phyloP scores from a whole-genome alignment of 2,888 invertebrate genomes.

The Tigriopus californicus region DNA sequence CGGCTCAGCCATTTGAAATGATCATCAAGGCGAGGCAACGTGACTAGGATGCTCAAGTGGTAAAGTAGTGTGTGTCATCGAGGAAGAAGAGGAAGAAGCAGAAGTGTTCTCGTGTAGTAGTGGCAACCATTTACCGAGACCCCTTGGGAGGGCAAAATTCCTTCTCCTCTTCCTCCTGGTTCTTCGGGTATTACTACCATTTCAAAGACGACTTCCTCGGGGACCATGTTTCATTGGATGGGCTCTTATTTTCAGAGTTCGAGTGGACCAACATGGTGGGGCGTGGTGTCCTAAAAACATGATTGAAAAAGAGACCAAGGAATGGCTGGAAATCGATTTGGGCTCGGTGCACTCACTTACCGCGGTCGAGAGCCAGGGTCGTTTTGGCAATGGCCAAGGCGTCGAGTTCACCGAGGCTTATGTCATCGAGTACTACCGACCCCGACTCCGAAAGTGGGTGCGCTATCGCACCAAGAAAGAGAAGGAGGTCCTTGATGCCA shows the following conservation, averaged over 20 bases:
- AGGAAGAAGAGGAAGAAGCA: too few relatives aligned
- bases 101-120: too few relatives aligned
- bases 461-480: slow-evolving; percentile 52
- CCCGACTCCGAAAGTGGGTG: slow-evolving; percentile 57
- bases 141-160: too few relatives aligned
- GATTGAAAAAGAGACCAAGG: slow-evolving; percentile 45
- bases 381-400: slow-evolving; percentile 78
- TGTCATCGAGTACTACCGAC: slow-evolving; percentile 63
- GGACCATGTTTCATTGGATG: too few relatives aligned
- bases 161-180: too few relatives aligned
- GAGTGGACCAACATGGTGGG: slow-evolving; percentile 64
- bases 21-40: too few relatives aligned
- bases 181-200: too few relatives aligned
- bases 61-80: too few relatives aligned
- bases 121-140: too few relatives aligned
- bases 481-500: slow-evolving; percentile 55
- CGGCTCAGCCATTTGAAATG: too few relatives aligned
- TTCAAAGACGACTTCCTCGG: too few relatives aligned
- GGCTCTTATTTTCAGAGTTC: slow-evolving; percentile 39
- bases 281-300: slow-evolving; percentile 79
- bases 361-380: slow-evolving; percentile 44
- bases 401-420: slow-evolving; percentile 69
- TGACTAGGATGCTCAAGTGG: too few relatives aligned
- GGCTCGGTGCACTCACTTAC: slow-evolving; percentile 17
- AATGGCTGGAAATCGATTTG: slow-evolving; percentile 22